These are phyloP conservation scores for Sylvia borin DNA, from an alignment of 2,797 vertebrate species.

Conservation along the genomic window DNA sequence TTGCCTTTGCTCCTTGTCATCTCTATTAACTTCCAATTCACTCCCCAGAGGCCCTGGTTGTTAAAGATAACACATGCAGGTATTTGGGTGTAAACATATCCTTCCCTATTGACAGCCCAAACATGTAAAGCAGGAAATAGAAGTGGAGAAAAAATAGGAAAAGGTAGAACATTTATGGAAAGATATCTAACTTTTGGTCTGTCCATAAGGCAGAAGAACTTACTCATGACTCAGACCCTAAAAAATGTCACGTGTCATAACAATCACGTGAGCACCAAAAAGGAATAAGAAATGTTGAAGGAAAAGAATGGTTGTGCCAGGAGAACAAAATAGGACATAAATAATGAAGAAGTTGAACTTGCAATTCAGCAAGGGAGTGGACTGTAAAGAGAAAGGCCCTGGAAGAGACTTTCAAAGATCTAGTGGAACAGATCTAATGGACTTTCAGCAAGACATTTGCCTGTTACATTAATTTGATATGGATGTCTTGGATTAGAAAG, in stretches of 20 bases:
- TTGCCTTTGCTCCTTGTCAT: background rate
- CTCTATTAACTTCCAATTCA: background rate
- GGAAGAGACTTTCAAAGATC: background rate
- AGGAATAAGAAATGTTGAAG: background rate
- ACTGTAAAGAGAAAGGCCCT: background rate
- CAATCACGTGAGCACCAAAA: background rate
- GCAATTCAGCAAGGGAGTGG: background rate
- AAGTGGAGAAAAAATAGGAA: background rate
- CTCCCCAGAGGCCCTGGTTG: background rate
- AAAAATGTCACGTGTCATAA: background rate
- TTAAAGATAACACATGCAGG: background rate
- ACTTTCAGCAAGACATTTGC: background rate
- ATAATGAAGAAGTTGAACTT: background rate
- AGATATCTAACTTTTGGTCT: background rate
- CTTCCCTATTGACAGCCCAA: background rate
- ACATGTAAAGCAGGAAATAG: background rate
- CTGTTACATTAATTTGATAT: background rate
- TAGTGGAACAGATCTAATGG: background rate
- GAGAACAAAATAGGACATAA: background rate
- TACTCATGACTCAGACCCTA: background rate
- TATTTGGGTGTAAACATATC: background rate
- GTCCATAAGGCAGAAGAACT: background rate
- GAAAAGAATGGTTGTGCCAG: background rate
- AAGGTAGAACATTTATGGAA: background rate
- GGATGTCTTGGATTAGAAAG: background rate